Evolutionary conservation across 2,888 invertebrate genomes (phyloP), one percentile per base, ranked within the genome.

Genomic region (Autographa pulchrina): DNA sequence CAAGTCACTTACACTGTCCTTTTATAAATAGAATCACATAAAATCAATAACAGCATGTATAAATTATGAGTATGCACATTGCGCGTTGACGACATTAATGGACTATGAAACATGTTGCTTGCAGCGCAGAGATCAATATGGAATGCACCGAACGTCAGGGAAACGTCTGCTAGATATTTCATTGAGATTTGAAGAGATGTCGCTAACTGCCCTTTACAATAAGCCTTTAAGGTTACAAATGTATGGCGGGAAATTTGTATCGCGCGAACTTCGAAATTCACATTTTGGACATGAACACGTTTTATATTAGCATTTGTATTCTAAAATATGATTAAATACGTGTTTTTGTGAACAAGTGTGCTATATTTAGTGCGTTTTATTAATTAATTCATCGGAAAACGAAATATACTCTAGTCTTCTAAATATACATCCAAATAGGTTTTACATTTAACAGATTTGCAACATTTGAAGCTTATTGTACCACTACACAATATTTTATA

Each of bases 171-270:
- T 69, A 64, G 72, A 73, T 80, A 81, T 77, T 83, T 80, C 83
- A 78, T 73, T 70, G 75, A 64, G 68, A 75, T 81, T 83, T 80
- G 77, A 81, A 83, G 83, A 83, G 83, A 83, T 83, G 83, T 83
- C 83, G 82, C 83, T 80, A 78, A 80, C 73, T 73, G 68, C 61
- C 58, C 31, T 66, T 68, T 70, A 67, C 76, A 70, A 74, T 73
- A 77, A 77, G 80, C 80, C 70, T 73, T 56, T 62, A 70, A 75
- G 43, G 63, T 80, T 80, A 71, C 72, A 77, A 56, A 66, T 43
- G 63, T 61, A 69, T n/a, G 72, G 74, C 72, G 72, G 65, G 35
- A 82, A 72, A 25, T 74, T 70, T 60, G 67, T 68, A 65, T 32
- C 52, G 25, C 48, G 14, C 8, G 18, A 25, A 61, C 32, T 69